Percentiles rank a stretch among this genome's conserved stretches.
Conservation (phyloP, 2,113 vertebrate genomes). For the Syrmaticus mikado region DNA sequence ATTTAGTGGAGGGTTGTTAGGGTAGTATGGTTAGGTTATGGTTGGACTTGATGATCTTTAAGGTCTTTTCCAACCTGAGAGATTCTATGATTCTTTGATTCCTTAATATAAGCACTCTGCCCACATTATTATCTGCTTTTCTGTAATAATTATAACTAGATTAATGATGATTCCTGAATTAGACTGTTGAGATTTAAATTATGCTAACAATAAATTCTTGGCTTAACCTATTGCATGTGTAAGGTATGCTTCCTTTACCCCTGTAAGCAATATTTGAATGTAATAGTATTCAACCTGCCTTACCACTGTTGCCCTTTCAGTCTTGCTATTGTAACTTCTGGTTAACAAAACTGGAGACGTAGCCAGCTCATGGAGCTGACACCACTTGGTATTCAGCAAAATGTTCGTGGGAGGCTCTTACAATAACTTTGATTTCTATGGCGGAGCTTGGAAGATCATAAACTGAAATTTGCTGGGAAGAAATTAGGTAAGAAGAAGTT, state of each 20-base stretch:
- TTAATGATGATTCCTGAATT: background rate
- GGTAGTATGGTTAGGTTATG: no score
- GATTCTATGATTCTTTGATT: background rate
- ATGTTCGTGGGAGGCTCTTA: background rate
- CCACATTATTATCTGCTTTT: background rate
- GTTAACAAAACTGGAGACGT: background rate
- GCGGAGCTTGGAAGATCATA: fast-evolving
- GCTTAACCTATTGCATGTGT: fast-evolving
- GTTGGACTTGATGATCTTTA: no score
- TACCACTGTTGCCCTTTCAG: background rate
- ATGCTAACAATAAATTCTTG: background rate
- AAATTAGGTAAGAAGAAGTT: background rate
- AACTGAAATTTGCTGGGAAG: background rate
- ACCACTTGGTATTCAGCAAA: background rate
- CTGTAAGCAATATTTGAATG: background rate
- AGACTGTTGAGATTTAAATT: background rate
- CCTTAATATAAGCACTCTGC: background rate
- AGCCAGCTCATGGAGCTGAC: background rate
- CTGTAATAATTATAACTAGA: background rate
- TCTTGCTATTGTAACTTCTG: background rate
- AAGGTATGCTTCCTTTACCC: background rate
- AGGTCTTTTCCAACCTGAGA: no score
- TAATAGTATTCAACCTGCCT: background rate
- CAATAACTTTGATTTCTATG: background rate
- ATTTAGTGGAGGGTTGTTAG: no score